A percentile compares a stretch with the other conserved stretches of the same genome.
Conservation (phyloP, 2,888 invertebrate genomes). For the Mythimna vitellina region DNA sequence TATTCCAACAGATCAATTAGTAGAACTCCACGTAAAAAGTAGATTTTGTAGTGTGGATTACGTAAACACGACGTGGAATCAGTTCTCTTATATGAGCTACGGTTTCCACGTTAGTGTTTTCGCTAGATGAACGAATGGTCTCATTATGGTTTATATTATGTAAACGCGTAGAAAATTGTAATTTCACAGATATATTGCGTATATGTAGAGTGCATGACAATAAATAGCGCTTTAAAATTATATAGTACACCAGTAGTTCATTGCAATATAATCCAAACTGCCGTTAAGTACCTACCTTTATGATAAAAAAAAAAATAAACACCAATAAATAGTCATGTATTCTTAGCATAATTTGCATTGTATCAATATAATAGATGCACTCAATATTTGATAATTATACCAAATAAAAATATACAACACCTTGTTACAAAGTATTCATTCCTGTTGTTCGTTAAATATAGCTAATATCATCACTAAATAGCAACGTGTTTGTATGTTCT, state of each 20-base stretch:
- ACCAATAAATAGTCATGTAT: constrained; percentile 48
- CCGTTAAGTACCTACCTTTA: constrained; percentile 59
- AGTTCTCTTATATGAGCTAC: constrained; percentile 48
- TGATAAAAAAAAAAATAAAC: constrained; percentile 38
- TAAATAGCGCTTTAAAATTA: constrained; percentile 85
- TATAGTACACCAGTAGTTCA: constrained; percentile 69
- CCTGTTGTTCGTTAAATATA: constrained; percentile 61
- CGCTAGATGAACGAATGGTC: constrained; percentile 78
- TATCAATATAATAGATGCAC: constrained; percentile 66
- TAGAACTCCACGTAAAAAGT: constrained; percentile 77
- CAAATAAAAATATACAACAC: constrained; percentile 53
- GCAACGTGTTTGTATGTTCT: constrained; percentile 49
- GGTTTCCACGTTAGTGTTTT: constrained; percentile 63
- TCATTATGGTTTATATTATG: constrained; percentile 76
- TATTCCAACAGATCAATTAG: constrained; percentile 91
- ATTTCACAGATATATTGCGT: constrained; percentile 66
- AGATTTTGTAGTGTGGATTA: constrained; percentile 74
- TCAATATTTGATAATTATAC: constrained; percentile 62
- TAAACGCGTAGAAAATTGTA: constrained; percentile 66
- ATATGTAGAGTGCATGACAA: constrained; percentile 88
- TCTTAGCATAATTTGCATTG: constrained; percentile 58
- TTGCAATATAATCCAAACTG: constrained; percentile 64
- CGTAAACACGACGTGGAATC: constrained; percentile 69
- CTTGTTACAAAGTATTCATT: constrained; percentile 66
- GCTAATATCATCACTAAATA: constrained; percentile 42